phyloP scores from a whole-genome alignment of 2,888 invertebrate species.

The Hirtodrosophila alboralis region DNA sequence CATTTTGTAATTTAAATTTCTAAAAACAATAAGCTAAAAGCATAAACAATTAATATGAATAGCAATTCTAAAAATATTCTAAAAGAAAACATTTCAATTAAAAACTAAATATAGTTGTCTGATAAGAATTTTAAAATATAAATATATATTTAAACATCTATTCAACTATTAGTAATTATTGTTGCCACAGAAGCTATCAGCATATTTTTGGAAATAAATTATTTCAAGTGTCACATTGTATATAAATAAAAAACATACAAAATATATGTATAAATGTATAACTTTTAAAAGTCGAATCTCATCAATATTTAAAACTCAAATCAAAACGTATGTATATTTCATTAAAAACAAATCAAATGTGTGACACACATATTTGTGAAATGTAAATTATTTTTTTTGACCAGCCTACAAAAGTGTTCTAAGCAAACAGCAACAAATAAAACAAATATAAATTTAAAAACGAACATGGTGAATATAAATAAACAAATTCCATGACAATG shows the following conservation, averaged over 20 bases:
- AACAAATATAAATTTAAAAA: not conserved
- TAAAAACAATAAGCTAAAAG: no score
- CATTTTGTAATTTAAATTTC: no score
- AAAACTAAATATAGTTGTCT: not conserved
- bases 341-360: conserved; percentile 6
- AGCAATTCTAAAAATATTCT: no score
- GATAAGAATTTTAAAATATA: conserved; percentile 12
- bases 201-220: not conserved
- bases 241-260: no score
- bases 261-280: not conserved
- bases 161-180: not conserved
- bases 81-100: not conserved
- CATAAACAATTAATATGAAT: no score
- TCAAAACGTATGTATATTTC: not conserved
- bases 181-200: not conserved
- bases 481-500: conserved; percentile 71
- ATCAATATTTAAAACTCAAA: no score
- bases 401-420: conserved; percentile 9
- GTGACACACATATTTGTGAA: conserved; percentile 32
- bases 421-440: conserved; percentile 19
- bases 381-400: conserved; percentile 8
- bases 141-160: no score
- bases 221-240: not conserved
- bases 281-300: no score
- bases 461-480: conserved; percentile 31